Evolutionary conservation across 1,140 invertebrate genomes (phyloP), one percentile per base, ranked within the genome.

Genomic region (Watersipora subatra): DNA sequence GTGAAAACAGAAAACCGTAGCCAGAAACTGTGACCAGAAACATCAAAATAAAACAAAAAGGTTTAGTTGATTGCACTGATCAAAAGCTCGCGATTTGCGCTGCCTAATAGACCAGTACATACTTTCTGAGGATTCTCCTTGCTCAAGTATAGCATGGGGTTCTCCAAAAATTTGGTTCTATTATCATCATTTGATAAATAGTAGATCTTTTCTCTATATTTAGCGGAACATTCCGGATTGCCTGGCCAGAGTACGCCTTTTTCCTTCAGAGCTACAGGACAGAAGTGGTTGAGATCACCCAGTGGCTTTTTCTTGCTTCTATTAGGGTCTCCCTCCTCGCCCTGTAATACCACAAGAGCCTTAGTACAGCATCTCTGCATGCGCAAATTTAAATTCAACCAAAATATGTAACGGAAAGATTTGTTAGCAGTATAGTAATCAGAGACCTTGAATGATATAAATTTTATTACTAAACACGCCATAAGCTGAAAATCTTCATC

Each of bases 201-300:
- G 61, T 80, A 81, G 20, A 76, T 71, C 62, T 76, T 78, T 63
- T 78, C 78, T 46, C 76, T 69, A 66, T 74, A 81, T 63, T 72
- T 73, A n/a, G 73, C 71, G 1, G 76, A 71, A 46, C 73, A 67
- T 64, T 81, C 80, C 25, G 77, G 74, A 65, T 79, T 80, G 19
- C 78, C 78, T 17, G 80, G 78, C 57, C 71, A 74, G 27, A 81
- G 66, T 3, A 80, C 69, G 64, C 66, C 68, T 19, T 73, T 73
- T 26, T 79, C 75, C 64, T 76, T 75, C 28, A 81, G 68, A 27
- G 69, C 64, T 1, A 81, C 79, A 20, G 79, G 78, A 70, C 78
- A 80, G 69, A 77, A 81, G 64, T 78, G 72, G 62, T 75, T 78
- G 1, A 71, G 73, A 56, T 81, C 78, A 59, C 80, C 80, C 1